Percentiles rank a stretch among this genome's conserved stretches.
phyloP scores from a whole-genome alignment of 2,797 vertebrate genomes.

The Spea hammondii region DNA sequence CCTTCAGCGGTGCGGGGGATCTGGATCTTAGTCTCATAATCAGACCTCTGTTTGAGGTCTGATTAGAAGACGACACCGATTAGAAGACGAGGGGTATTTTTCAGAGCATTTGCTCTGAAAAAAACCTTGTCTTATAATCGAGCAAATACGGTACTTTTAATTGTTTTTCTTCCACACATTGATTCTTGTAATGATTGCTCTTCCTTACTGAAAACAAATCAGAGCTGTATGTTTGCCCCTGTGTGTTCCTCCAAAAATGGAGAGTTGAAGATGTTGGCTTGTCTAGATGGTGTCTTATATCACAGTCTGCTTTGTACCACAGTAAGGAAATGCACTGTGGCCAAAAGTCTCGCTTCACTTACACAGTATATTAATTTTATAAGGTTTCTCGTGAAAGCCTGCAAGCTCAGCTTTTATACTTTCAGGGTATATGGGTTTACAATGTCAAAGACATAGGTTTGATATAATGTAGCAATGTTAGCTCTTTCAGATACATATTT shows the following conservation, averaged over 20 bases:
- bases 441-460: constrained; percentile 12
- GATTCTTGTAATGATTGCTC: background rate
- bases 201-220: background rate
- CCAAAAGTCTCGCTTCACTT: constrained; percentile 13
- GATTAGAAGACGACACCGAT: too few relatives aligned
- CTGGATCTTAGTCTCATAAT: too few relatives aligned
- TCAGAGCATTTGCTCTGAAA: too few relatives aligned
- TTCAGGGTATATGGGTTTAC: constrained; percentile 6
- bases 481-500: background rate
- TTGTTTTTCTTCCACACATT: too few relatives aligned
- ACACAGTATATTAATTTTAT: constrained; percentile 17
- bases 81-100: too few relatives aligned
- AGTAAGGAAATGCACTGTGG: constrained; percentile 7
- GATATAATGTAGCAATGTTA: background rate
- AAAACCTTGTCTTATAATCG: too few relatives aligned
- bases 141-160: too few relatives aligned
- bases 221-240: background rate
- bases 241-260: background rate
- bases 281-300: constrained; percentile 3
- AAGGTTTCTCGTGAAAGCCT: constrained; percentile 5
- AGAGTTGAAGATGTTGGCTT: background rate
- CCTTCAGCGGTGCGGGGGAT: too few relatives aligned
- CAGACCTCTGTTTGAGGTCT: too few relatives aligned
- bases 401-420: background rate
- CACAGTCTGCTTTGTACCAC: constrained; percentile 2